Percentiles rank a stretch among this genome's conserved stretches.
Evolutionary conservation across 2,888 invertebrate genomes (phyloP).

Genomic region (Dynastes grantii): DNA sequence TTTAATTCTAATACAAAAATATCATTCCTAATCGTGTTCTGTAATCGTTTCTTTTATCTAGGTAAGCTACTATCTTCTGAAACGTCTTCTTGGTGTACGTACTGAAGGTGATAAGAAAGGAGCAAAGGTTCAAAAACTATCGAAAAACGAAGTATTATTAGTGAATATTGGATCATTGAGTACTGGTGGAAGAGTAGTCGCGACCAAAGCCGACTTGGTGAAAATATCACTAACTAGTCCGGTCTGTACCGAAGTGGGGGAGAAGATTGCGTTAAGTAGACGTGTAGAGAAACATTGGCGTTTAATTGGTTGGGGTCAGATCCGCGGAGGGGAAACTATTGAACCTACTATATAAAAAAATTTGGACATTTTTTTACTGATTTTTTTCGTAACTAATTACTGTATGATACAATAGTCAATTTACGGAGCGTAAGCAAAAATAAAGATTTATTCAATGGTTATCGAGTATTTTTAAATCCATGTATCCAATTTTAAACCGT

Average conservation of each 20-base stretch:
- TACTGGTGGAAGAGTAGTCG: slow-evolving; percentile 96
- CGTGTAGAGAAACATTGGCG: slow-evolving; percentile 99
- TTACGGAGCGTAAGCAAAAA: slow-evolving; percentile 15
- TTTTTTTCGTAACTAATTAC: slow-evolving; percentile 14
- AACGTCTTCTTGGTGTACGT: slow-evolving; percentile 96
- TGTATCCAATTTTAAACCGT: not conserved
- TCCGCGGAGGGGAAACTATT: slow-evolving; percentile 97
- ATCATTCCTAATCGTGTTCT: not conserved
- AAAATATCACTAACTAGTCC: slow-evolving; percentile 98
- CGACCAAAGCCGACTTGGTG: slow-evolving; percentile 96
- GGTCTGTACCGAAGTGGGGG: slow-evolving; percentile 98
- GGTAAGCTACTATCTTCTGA: slow-evolving; percentile 92
- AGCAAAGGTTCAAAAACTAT: slow-evolving; percentile 95
- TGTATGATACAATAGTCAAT: slow-evolving; percentile 17
- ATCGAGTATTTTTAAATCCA: not conserved
- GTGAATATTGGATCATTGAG: slow-evolving; percentile 99
- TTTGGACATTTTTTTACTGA: slow-evolving; percentile 33
- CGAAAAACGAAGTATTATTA: slow-evolving; percentile 92
- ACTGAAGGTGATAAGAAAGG: slow-evolving; percentile 99
- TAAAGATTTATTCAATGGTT: slow-evolving; percentile 36
- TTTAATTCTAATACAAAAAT: not conserved
- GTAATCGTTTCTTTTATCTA: slow-evolving; percentile 49
- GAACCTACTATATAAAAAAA: slow-evolving; percentile 75
- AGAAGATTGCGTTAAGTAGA: slow-evolving; percentile 99
- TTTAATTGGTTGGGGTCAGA: slow-evolving; percentile 99